These are phyloP conservation scores for Microcebus ravelobensis DNA, from an alignment of 2,113 vertebrate genomes.

Conservation along the genomic window DNA sequence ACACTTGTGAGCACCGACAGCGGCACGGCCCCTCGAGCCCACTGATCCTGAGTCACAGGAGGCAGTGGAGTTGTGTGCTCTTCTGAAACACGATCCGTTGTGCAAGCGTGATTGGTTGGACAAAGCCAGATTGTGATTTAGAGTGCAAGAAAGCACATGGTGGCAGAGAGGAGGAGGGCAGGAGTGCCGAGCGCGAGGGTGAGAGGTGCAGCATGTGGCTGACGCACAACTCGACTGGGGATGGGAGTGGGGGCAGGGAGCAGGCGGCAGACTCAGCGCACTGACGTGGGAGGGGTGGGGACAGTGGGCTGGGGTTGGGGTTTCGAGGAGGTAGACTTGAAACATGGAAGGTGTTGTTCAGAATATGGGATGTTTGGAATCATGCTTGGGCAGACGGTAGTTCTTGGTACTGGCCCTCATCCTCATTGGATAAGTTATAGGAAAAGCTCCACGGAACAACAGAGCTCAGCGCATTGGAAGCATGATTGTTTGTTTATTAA, in stretches of 20 bases:
- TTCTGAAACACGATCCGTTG: neutral
- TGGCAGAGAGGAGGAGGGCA: neutral
- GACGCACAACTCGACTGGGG: neutral
- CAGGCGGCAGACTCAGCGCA: fast-evolving
- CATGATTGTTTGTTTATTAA: neutral
- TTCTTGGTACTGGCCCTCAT: neutral
- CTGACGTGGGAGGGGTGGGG: neutral
- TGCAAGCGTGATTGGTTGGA: neutral
- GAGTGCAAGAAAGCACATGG: neutral
- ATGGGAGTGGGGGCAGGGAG: too few relatives aligned
- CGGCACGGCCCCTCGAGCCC: neutral
- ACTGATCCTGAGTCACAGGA: neutral
- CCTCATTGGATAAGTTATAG: neutral
- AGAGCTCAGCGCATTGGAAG: neutral
- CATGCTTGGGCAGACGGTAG: neutral
- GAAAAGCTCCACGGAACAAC: neutral
- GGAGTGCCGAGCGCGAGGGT: neutral
- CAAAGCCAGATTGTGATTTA: neutral
- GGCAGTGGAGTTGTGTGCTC: neutral
- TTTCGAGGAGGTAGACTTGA: neutral
- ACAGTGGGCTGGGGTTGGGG: too few relatives aligned
- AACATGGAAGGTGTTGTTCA: neutral
- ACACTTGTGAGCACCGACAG: neutral
- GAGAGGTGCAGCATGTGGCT: fast-evolving
- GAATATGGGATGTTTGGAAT: neutral